Base-by-base conservation (phyloP, 2,797 vertebrate species). In the Eospalax fontanierii region DNA sequence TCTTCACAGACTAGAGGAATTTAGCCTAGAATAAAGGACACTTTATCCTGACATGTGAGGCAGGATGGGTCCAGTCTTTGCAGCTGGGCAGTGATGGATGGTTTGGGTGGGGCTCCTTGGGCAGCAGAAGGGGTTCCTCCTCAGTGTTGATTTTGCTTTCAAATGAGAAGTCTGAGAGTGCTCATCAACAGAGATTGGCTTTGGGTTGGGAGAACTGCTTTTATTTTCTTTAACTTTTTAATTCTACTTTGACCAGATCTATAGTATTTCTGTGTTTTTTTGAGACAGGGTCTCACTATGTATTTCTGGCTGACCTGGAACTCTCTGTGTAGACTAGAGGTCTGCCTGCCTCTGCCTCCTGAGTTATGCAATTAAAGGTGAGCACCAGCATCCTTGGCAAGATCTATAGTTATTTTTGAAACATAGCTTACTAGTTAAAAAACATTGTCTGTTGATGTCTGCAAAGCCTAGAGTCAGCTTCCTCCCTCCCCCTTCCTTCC, bases 221-320 rank as follows among this genome's bases (percentile, higher is more conserved):
- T 74, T 61, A n/a, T 80, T 93, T 74, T 61, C 30, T 80, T 89
- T 80, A 50, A 11, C 61, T 93, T 75, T 94, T 83, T 46, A 66
- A 21, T 74, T 92, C 46, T 80, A 0, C 30, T 83, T 84, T 80
- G 40, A 30, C 33, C 11, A 68, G 12, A n/a, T 86, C 24, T 92
- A 12, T 26, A 71, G 24, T 94, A 65, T 92, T 87, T 92, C 87
- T 65, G 6, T 50, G 6, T 50, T 50, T 50, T 50, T 50, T 50
- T 50, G 46, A 50, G 46, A 50, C 46, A 50, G 46, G 46, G 46
- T 50, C 46, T 50, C 46, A 50, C 6, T 50, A 50, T 50, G 46
- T 50, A 50, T 6, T 50, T 50, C 46, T 50, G 46, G 46, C 46
- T 50, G 46, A 11, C 46, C 46, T 50, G 46, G 46, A 50, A 50